These are phyloP conservation scores for Bovichtus diacanthus DNA, from an alignment of 2,797 vertebrate genomes.

Conservation along the genomic window DNA sequence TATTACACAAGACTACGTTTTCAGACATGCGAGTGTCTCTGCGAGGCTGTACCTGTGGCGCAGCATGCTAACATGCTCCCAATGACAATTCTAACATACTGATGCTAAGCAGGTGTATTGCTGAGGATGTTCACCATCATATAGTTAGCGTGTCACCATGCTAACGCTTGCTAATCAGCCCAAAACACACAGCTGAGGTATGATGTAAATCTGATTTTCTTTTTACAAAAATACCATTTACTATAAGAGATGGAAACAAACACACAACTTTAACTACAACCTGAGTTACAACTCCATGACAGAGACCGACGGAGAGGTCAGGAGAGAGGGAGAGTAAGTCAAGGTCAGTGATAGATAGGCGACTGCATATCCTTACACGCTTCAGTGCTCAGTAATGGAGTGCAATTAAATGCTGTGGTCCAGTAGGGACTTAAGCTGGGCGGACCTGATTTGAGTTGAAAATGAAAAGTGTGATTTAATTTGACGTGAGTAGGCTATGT, in stretches of 20 bases:
- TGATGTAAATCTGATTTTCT: too few species aligned
- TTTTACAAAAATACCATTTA: not conserved
- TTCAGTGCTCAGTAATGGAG: conserved; percentile 52
- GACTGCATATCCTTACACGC: conserved; percentile 39
- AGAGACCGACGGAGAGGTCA: conserved; percentile 16
- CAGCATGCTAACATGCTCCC: not conserved
- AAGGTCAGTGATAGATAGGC: conserved; percentile 40
- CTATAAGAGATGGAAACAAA: not conserved
- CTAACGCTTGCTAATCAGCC: not conserved
- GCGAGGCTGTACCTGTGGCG: not conserved
- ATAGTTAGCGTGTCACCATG: not conserved
- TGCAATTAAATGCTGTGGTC: conserved; percentile 51
- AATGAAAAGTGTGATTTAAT: conserved; percentile 61
- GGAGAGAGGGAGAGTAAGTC: conserved; percentile 20
- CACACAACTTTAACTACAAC: not conserved
- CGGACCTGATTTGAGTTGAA: conserved; percentile 44
- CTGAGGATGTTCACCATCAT: too few species aligned
- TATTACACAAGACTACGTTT: not conserved
- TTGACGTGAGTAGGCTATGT: conserved; percentile 30
- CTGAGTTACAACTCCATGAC: not conserved
- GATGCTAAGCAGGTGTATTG: not conserved
- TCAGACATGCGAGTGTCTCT: not conserved
- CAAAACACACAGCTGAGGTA: not conserved
- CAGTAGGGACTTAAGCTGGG: conserved; percentile 34
- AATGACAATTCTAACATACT: too few species aligned